A percentile compares a stretch with the other conserved stretches of the same genome.
These are phyloP conservation scores for Julus scandinavius DNA, from an alignment of 2,888 invertebrate genomes.

Conservation along the genomic window DNA sequence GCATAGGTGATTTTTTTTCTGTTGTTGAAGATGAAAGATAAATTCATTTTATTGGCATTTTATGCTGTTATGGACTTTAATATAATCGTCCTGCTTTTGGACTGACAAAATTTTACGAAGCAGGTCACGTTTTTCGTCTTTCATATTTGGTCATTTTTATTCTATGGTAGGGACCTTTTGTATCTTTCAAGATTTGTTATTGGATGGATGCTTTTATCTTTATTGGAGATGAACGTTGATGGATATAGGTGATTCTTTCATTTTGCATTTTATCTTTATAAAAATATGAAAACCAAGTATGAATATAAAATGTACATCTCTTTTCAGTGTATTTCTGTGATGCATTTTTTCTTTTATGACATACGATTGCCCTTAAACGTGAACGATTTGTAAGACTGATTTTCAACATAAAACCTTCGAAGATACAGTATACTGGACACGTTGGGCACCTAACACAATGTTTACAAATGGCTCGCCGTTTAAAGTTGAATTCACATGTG, in stretches of 20 bases:
- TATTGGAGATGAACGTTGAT: neutral
- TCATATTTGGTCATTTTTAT: neutral
- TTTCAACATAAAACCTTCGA: neutral
- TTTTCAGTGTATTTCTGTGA: neutral
- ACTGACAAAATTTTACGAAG: neutral
- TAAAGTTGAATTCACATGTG: no score
- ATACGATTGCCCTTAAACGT: neutral
- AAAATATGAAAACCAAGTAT: neutral
- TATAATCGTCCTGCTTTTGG: neutral
- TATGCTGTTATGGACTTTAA: neutral
- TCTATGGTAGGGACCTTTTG: neutral
- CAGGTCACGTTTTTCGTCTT: neutral
- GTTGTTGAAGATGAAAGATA: neutral
- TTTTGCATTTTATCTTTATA: neutral
- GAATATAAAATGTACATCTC: neutral
- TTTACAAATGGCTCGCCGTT: no score
- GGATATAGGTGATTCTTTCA: neutral
- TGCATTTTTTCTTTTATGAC: neutral
- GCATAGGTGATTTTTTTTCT: neutral
- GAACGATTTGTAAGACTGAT: neutral
- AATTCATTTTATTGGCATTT: conserved; percentile 6
- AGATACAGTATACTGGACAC: no score
- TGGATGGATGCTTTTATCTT: conserved; percentile 22
- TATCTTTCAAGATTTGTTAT: neutral
- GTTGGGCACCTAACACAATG: no score